phyloP scores from a whole-genome alignment of 2,113 vertebrate genomes.

The Antennarius striatus region DNA sequence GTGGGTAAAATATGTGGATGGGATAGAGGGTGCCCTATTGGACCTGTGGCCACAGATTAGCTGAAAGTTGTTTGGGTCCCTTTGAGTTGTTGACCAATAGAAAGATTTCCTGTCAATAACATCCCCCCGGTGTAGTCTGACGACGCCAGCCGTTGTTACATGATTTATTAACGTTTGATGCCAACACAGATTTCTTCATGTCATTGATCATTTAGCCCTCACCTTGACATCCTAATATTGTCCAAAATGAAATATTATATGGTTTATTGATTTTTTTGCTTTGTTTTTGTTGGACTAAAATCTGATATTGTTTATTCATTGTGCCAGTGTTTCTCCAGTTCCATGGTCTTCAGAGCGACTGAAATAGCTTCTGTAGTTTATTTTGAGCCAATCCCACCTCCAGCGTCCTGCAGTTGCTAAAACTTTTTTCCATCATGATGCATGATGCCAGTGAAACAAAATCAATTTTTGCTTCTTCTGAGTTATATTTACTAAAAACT shows the following conservation, averaged over 20 bases:
- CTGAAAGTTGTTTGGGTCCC: not conserved
- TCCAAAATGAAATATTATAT: not conserved
- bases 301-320: no score
- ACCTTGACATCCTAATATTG: not conserved
- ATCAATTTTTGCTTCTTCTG: no score
- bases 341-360: no score
- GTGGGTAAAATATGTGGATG: not conserved
- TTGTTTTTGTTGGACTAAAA: not conserved
- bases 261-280: not conserved
- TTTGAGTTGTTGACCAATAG: not conserved
- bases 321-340: no score
- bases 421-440: no score
- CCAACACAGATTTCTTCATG: not conserved
- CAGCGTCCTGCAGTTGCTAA: no score
- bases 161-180: not conserved
- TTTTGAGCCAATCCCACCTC: no score
- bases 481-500: no score
- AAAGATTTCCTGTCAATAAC: not conserved
- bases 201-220: not conserved
- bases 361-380: no score
- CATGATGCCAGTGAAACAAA: no score
- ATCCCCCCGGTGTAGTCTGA: not conserved
- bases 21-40: not conserved
- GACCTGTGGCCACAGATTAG: not conserved
- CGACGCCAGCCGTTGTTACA: not conserved